phyloP scores from a whole-genome alignment of 2,888 invertebrate species.

The Dasysyrphus albostriatus region DNA sequence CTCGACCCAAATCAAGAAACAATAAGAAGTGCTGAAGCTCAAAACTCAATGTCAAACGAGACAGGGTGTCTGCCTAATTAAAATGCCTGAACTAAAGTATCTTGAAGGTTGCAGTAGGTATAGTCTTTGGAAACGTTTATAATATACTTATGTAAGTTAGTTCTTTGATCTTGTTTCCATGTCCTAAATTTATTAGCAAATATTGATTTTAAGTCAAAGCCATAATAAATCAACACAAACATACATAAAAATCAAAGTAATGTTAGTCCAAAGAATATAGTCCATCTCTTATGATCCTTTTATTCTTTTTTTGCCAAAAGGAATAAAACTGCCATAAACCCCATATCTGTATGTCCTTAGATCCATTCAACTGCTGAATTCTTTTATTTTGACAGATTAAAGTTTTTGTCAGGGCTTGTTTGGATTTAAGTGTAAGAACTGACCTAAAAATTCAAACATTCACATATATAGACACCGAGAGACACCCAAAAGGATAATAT shows the following conservation, averaged over 20 bases:
- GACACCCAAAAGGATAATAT: no score
- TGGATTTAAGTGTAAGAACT: constrained; percentile 48
- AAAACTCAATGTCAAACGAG: constrained; percentile 12
- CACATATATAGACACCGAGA: constrained; percentile 12
- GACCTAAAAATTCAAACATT: constrained; percentile 66
- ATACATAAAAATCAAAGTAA: constrained; percentile 14
- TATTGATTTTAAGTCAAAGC: constrained; percentile 45
- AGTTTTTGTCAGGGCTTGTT: constrained; percentile 30
- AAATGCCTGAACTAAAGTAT: not conserved
- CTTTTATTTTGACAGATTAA: constrained; percentile 29
- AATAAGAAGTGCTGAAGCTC: not conserved
- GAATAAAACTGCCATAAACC: constrained; percentile 12
- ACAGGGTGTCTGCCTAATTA: constrained; percentile 33
- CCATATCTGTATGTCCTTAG: constrained; percentile 4
- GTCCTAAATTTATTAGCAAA: constrained; percentile 20
- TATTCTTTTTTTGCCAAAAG: constrained; percentile 8
- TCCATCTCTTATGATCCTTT: not conserved
- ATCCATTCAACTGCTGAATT: not conserved
- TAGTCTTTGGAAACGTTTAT: not conserved
- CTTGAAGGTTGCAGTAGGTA: not conserved
- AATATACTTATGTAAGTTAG: not conserved
- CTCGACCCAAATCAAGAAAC: constrained; percentile 48
- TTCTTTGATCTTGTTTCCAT: not conserved
- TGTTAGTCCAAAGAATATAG: not conserved
- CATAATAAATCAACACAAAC: not conserved